Evolutionary conservation across 2,797 vertebrate species (phyloP).

Genomic region (Urosaurus nigricauda): DNA sequence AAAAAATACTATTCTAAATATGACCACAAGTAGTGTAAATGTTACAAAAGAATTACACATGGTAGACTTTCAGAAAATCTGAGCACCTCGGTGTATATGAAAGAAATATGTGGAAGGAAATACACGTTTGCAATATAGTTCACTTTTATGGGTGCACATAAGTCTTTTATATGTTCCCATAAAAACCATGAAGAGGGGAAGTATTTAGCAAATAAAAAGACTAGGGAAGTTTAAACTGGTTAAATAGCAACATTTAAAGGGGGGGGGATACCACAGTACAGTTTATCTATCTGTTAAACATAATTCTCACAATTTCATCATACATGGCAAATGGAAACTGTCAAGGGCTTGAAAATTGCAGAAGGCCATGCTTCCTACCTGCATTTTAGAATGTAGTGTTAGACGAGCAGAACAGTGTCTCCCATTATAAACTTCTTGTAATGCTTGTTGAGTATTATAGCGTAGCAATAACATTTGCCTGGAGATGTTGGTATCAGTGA

Average conservation of each 20-base stretch:
- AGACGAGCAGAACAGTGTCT: neutral
- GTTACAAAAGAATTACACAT: neutral
- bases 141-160: neutral
- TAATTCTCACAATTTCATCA: neutral
- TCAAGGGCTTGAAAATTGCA: neutral
- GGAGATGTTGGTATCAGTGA: neutral
- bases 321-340: neutral
- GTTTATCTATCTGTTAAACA: neutral
- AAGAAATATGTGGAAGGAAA: neutral
- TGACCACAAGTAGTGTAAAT: neutral
- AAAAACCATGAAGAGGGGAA: neutral
- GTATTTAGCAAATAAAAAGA: neutral
- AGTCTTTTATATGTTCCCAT: neutral
- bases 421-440: neutral
- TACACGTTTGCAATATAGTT: neutral
- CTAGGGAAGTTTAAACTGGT: neutral
- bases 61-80: neutral
- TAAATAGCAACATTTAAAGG: neutral
- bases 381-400: neutral
- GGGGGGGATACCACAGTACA: neutral
- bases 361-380: neutral
- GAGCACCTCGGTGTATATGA: neutral
- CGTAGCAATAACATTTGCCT: neutral
- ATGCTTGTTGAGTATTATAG: neutral
- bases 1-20: neutral